Evolutionary conservation across 2,113 vertebrate genomes (phyloP).

Genomic region (Andinoacara biseriatus): DNA sequence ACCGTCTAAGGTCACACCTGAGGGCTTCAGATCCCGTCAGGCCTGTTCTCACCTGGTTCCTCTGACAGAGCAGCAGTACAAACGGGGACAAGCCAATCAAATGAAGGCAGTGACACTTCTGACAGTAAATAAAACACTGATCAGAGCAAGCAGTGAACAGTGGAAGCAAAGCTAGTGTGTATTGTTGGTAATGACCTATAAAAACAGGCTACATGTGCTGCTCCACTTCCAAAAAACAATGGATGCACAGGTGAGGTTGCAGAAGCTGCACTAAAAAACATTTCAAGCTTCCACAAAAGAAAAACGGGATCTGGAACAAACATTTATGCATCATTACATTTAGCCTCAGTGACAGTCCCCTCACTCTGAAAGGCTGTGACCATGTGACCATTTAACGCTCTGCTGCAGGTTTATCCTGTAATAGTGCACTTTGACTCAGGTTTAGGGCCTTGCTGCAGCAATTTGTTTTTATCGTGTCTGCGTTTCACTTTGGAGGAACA

Average conservation of each 20-base stretch:
- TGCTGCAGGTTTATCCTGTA: neutral
- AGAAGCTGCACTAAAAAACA: neutral
- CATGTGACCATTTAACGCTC: neutral
- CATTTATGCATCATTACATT: neutral
- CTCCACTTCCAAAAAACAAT: neutral
- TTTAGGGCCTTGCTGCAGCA: neutral
- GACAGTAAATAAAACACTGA: neutral
- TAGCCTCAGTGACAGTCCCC: rapidly evolving
- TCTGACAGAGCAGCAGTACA: neutral
- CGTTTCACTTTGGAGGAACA: neutral
- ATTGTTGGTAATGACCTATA: neutral
- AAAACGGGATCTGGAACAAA: no score
- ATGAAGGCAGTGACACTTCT: neutral
- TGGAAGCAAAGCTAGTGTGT: neutral
- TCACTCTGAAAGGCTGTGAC: neutral
- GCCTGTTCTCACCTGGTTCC: conserved; percentile 15
- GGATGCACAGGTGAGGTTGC: no score
- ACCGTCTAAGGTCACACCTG: neutral
- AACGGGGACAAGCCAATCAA: neutral
- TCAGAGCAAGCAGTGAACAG: neutral
- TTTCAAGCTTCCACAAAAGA: neutral
- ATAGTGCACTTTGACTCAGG: neutral
- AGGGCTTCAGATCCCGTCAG: conserved; percentile 24
- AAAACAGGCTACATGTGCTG: neutral
- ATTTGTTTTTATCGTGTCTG: neutral